These are phyloP conservation scores for Tridacna crocea DNA, from an alignment of 2,888 invertebrate genomes.

Conservation along the genomic window DNA sequence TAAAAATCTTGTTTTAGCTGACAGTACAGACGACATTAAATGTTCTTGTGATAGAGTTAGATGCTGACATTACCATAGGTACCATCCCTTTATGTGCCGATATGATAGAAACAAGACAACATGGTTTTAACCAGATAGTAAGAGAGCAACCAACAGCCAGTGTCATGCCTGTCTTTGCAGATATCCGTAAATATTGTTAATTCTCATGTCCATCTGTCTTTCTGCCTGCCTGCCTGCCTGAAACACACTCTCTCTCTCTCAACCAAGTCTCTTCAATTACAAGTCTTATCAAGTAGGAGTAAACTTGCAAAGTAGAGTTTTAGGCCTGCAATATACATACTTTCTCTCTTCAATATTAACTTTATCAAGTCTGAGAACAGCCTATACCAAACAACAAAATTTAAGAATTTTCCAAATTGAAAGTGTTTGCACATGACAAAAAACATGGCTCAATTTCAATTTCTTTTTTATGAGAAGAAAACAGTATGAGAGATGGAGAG, in stretches of 20 bases:
- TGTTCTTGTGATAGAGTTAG: not conserved
- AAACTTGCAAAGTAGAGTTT: too few relatives aligned
- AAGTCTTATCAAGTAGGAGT: too few relatives aligned
- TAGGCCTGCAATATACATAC: too few relatives aligned
- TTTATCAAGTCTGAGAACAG: too few relatives aligned
- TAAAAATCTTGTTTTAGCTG: not conserved
- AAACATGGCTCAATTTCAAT: too few relatives aligned
- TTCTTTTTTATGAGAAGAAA: too few relatives aligned
- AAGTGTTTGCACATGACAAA: too few relatives aligned
- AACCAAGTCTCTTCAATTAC: not conserved
- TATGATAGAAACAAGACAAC: not conserved
- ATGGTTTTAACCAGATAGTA: not conserved
- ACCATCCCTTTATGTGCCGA: not conserved
- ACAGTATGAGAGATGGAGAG: too few relatives aligned
- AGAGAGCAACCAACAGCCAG: not conserved
- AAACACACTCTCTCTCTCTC: not conserved
- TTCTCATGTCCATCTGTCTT: not conserved
- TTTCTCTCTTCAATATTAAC: too few relatives aligned
- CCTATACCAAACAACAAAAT: too few relatives aligned
- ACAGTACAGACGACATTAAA: conserved; percentile 8
- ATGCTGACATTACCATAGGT: not conserved
- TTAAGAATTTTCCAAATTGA: too few relatives aligned
- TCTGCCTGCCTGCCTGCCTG: not conserved
- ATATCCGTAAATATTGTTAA: not conserved
- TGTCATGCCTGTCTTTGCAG: not conserved